Evolutionary conservation across 2,888 invertebrate genomes (phyloP).

Genomic region (Desoria tigrina): DNA sequence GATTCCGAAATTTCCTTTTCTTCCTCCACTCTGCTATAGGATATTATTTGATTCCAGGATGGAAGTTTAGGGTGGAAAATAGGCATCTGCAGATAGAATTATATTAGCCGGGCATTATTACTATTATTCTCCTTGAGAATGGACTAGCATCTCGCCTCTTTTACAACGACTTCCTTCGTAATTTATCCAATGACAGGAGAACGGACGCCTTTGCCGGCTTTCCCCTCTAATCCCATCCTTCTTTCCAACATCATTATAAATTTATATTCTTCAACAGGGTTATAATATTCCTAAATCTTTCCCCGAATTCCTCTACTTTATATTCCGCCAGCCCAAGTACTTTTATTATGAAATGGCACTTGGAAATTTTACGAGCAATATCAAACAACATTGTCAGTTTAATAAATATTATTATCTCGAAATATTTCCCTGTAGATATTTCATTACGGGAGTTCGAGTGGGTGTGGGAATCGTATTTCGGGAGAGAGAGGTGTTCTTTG

Average conservation of each 20-base stretch:
- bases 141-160: conserved; percentile 23
- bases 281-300: conserved; percentile 1
- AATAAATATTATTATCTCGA: neutral
- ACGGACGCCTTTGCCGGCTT: conserved; percentile 6
- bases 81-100: neutral
- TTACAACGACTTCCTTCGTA: conserved; percentile 48
- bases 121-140: conserved; percentile 1
- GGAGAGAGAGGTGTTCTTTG: too few species aligned
- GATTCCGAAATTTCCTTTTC: conserved; percentile 35
- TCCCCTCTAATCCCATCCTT: conserved; percentile 9
- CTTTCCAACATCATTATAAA: conserved; percentile 4
- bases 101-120: conserved; percentile 14
- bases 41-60: neutral
- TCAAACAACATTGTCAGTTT: conserved; percentile 2
- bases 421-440: too few species aligned
- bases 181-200: conserved; percentile 41
- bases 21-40: conserved; percentile 9
- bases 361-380: conserved; percentile 19
- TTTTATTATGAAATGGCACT: conserved; percentile 11
- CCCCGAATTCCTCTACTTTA: neutral
- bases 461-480: too few species aligned
- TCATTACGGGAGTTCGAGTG: too few species aligned
- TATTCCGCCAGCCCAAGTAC: neutral
- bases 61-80: neutral
- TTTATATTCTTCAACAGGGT: conserved; percentile 9